Evolutionary conservation across 2,113 vertebrate genomes (phyloP).

Genomic region (Leucosticte australis): DNA sequence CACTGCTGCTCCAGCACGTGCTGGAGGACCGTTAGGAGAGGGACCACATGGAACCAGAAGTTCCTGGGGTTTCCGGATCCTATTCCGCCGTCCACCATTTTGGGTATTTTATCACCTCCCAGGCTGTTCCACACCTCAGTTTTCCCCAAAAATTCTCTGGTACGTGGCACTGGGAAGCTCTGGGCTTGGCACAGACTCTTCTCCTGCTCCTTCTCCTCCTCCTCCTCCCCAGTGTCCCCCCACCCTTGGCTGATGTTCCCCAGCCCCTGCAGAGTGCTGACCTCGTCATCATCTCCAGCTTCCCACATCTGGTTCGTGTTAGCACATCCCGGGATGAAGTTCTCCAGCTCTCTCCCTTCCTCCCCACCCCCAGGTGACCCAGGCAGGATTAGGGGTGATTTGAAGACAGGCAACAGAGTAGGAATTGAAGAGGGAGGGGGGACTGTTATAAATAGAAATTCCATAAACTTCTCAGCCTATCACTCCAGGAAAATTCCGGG

Average conservation of each 20-base stretch:
- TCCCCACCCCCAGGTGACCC: conserved; percentile 67
- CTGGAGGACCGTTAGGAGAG: neutral
- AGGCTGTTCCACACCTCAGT: neutral
- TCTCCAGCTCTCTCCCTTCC: conserved; percentile 40
- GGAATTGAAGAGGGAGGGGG: neutral
- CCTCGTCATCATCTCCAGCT: conserved; percentile 57
- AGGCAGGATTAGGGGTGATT: conserved; percentile 74
- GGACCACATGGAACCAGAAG: neutral
- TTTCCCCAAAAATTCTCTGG: neutral
- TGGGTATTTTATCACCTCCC: neutral
- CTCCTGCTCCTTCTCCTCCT: neutral
- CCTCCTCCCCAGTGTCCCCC: neutral
- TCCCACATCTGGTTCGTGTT: conserved; percentile 81
- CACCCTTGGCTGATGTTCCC: neutral
- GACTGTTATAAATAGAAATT: conserved; percentile 75
- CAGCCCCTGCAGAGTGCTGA: conserved; percentile 28
- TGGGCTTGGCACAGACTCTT: neutral
- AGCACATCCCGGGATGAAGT: conserved; percentile 68
- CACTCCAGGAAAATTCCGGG: conserved; percentile 45
- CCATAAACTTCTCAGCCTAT: conserved; percentile 62
- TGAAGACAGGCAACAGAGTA: conserved; percentile 48
- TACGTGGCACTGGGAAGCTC: neutral
- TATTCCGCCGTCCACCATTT: fast-evolving
- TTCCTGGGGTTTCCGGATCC: neutral
- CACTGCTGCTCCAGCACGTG: fast-evolving